phyloP scores from a whole-genome alignment of 2,888 invertebrate species.

The Aromia moschata region DNA sequence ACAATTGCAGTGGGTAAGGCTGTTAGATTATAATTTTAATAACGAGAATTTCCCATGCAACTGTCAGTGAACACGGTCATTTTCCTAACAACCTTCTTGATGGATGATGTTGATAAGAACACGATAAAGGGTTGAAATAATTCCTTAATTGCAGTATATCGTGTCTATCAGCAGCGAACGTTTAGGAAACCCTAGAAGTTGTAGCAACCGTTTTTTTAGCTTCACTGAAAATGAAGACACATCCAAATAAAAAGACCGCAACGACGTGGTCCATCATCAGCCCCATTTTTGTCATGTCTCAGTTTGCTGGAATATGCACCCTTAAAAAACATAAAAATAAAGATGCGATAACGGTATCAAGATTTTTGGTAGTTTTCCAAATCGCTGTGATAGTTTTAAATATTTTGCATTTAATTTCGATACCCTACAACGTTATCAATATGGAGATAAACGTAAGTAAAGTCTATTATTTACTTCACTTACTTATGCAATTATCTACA shows the following conservation, averaged over 20 bases:
- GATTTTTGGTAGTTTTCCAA: background rate
- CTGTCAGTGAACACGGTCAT: background rate
- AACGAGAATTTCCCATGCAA: no score
- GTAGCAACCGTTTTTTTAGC: no score
- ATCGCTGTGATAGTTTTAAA: background rate
- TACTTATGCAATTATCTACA: no score
- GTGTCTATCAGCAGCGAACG: no score
- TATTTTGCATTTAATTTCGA: constrained; percentile 1
- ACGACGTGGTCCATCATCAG: background rate
- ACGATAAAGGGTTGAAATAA: background rate
- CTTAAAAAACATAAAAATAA: background rate
- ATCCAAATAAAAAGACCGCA: background rate
- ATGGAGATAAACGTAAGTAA: constrained; percentile 3
- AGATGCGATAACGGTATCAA: background rate
- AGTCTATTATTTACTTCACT: no score
- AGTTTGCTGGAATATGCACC: constrained; percentile 3
- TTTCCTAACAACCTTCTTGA: background rate
- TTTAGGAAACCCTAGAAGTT: no score
- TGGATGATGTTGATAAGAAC: background rate
- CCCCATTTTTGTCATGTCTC: constrained; percentile 1
- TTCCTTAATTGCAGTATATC: background rate
- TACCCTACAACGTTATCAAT: background rate
- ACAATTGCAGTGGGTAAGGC: no score
- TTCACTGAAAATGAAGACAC: background rate
- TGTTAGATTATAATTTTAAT: no score